A percentile compares a stretch with the other conserved stretches of the same genome.
phyloP scores from a whole-genome alignment of 2,113 vertebrate genomes.

The Pelusios castaneus region DNA sequence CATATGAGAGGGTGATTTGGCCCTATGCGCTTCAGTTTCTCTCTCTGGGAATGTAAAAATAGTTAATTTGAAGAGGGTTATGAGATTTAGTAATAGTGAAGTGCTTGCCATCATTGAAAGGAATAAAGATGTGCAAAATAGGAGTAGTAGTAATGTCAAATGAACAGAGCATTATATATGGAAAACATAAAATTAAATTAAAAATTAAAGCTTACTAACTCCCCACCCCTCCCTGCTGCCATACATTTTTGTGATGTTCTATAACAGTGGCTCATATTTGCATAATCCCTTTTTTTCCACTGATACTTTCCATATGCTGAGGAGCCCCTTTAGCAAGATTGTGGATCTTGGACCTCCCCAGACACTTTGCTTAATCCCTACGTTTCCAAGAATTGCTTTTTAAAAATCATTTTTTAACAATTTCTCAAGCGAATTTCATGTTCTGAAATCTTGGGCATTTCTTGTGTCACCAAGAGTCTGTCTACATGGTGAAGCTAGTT shows the following conservation, averaged over 20 bases:
- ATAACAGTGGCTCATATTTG: not conserved
- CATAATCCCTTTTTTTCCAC: not conserved
- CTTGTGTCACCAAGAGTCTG: too few relatives aligned
- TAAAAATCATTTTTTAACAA: not conserved
- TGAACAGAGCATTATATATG: not conserved
- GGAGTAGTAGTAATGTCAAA: not conserved
- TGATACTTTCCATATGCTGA: constrained; percentile 44
- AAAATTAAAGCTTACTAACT: constrained; percentile 32
- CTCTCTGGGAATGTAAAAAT: not conserved
- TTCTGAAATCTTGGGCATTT: not conserved
- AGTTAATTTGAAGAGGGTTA: constrained; percentile 9
- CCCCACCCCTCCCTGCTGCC: not conserved
- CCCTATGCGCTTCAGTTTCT: not conserved
- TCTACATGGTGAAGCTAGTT: too few relatives aligned
- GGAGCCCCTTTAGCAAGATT: constrained; percentile 41
- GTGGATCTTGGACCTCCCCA: constrained; percentile 30
- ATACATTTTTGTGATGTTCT: constrained; percentile 19
- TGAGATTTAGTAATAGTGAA: not conserved
- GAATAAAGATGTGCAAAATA: constrained; percentile 15
- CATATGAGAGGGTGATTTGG: too few relatives aligned
- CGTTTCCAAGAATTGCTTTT: too few relatives aligned
- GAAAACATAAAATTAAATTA: constrained; percentile 6
- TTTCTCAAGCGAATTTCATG: constrained; percentile 52
- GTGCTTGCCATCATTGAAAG: constrained; percentile 26
- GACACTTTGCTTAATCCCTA: constrained; percentile 22